Evolutionary conservation across 1,140 invertebrate species (phyloP).

Genomic region (Drosophila saltans): DNA sequence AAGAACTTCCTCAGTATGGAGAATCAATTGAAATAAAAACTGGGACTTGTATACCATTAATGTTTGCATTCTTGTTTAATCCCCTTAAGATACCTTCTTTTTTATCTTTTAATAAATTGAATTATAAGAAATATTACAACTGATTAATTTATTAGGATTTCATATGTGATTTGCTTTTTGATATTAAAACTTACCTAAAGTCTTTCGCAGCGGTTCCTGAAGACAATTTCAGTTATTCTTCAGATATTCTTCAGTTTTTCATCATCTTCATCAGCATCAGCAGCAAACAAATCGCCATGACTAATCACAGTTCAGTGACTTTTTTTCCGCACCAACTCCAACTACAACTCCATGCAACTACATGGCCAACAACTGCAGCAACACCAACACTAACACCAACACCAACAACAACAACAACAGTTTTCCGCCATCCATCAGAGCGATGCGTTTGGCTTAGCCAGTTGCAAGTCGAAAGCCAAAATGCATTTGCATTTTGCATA

Average conservation of each 20-base stretch:
- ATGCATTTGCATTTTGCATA: constrained; percentile 77
- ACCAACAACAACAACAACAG: constrained; percentile 34
- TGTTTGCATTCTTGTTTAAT: too few relatives aligned
- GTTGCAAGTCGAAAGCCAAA: constrained; percentile 37
- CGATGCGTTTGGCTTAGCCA: constrained; percentile 24
- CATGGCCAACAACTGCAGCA: constrained; percentile 34
- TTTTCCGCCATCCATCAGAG: constrained; percentile 65
- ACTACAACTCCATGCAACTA: constrained; percentile 36
- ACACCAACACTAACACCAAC: constrained; percentile 11
- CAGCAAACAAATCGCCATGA: constrained; percentile 44
- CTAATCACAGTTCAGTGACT: constrained; percentile 62
- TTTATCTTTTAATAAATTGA: too few relatives aligned
- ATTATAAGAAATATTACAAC: too few relatives aligned
- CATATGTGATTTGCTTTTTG: too few relatives aligned
- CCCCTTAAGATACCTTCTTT: too few relatives aligned
- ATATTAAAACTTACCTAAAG: too few relatives aligned
- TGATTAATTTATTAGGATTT: too few relatives aligned
- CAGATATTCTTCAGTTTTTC: background rate
- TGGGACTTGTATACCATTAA: too few relatives aligned
- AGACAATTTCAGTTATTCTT: background rate
- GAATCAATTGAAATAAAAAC: too few relatives aligned
- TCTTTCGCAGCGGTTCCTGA: too few relatives aligned
- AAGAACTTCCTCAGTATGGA: too few relatives aligned
- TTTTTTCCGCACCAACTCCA: constrained; percentile 27
- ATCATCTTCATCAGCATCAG: background rate